Evolutionary conservation across 2,888 invertebrate genomes (phyloP).

Genomic region (Hirtodrosophila histrioides): DNA sequence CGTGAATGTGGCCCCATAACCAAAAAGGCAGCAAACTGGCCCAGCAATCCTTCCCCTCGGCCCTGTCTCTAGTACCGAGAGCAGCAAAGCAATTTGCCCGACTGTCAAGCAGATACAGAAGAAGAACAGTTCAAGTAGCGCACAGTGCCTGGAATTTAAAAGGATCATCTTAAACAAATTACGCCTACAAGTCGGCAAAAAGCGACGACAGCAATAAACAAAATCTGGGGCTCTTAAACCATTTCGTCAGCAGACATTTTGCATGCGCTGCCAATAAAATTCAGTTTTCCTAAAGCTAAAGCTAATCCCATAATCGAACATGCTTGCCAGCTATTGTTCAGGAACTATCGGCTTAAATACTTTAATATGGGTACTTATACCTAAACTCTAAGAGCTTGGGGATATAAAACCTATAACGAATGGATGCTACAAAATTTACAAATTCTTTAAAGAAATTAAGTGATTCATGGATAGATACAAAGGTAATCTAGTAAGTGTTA

Average conservation of each 20-base stretch:
- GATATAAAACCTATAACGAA: no score
- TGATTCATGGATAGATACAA: no score
- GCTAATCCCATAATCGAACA: conserved; percentile 34
- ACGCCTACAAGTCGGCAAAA: conserved; percentile 40
- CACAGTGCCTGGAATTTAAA: conserved; percentile 63
- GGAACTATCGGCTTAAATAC: no score
- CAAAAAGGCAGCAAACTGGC: not conserved
- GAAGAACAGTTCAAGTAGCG: conserved; percentile 24
- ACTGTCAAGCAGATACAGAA: conserved; percentile 39
- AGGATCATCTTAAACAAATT: conserved; percentile 78
- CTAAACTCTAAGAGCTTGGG: no score
- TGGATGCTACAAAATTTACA: no score
- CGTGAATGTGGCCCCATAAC: conserved; percentile 45
- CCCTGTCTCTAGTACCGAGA: conserved; percentile 40
- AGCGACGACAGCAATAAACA: conserved; percentile 24
- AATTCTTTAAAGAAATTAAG: no score
- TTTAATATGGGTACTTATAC: no score
- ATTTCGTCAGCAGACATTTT: conserved; percentile 39
- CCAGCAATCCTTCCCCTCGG: not conserved
- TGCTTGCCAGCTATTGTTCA: not conserved
- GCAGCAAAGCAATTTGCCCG: conserved; percentile 67
- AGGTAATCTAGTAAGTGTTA: no score
- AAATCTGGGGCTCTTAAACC: conserved; percentile 11
- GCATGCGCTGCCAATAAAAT: conserved; percentile 41
- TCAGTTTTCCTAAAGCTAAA: not conserved